A percentile compares a stretch with the other conserved stretches of the same genome.
Conservation (phyloP, 2,113 vertebrate genomes). For the Panthera uncia region DNA sequence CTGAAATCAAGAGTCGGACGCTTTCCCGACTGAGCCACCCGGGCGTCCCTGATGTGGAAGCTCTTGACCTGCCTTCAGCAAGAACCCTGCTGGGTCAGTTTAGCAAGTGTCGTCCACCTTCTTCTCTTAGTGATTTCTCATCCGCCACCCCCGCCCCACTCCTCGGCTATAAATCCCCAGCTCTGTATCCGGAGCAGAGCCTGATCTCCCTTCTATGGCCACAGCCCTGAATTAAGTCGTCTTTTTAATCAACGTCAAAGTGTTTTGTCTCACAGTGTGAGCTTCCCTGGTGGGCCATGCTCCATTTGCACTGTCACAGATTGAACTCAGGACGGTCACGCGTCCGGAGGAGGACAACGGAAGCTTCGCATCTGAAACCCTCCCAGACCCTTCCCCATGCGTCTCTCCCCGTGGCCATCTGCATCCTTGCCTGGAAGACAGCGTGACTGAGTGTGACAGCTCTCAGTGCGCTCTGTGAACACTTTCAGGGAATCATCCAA, state of each 20-base stretch:
- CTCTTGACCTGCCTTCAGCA: neutral
- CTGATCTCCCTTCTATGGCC: no score
- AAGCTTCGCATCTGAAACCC: neutral
- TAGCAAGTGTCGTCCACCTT: rapidly evolving
- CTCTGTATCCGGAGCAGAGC: neutral
- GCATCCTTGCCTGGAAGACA: neutral
- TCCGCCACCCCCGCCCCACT: rapidly evolving
- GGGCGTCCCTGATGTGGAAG: rapidly evolving
- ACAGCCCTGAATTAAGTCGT: no score
- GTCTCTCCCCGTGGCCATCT: neutral
- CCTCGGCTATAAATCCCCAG: no score
- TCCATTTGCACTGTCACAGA: rapidly evolving
- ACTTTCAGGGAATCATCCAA: neutral
- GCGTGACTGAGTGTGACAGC: rapidly evolving
- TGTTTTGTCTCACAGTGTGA: neutral
- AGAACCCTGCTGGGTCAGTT: neutral
- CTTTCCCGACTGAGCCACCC: no score
- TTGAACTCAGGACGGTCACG: rapidly evolving
- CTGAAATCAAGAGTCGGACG: no score
- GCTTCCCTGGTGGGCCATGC: neutral
- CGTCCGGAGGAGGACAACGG: rapidly evolving
- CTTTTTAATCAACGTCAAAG: neutral
- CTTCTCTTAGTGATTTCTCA: neutral
- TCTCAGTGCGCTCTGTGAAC: neutral
- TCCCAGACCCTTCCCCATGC: neutral